phyloP scores from a whole-genome alignment of 2,113 vertebrate genomes.

The Puntigrus tetrazona region DNA sequence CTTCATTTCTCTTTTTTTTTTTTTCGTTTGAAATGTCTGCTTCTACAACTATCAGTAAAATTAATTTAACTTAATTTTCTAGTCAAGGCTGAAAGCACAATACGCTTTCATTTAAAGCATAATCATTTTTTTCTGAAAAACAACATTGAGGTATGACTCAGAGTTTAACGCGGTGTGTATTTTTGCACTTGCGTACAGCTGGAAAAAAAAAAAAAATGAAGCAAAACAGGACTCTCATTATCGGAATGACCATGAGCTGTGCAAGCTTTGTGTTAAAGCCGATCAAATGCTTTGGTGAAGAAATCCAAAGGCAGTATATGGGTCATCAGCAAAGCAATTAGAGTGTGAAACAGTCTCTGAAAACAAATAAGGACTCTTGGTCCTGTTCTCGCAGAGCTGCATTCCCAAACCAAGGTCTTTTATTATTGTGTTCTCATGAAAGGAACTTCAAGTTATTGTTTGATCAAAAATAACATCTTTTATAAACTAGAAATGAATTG shows the following conservation, averaged over 20 bases:
- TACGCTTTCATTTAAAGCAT: neutral
- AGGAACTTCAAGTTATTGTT: neutral
- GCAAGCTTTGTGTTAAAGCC: conserved; percentile 23
- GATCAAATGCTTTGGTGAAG: conserved; percentile 34
- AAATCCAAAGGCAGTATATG: conserved; percentile 39
- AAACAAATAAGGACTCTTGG: conserved; percentile 30
- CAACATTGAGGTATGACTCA: neutral
- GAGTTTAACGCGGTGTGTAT: neutral
- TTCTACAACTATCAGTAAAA: neutral
- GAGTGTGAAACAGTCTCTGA: conserved; percentile 17
- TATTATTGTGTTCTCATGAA: neutral
- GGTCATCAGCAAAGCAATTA: conserved; percentile 26
- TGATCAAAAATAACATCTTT: conserved; percentile 7
- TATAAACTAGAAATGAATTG: neutral
- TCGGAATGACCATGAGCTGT: conserved; percentile 24
- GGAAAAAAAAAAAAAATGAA: conserved; percentile 2
- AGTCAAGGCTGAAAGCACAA: neutral
- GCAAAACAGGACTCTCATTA: conserved; percentile 11
- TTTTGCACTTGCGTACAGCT: neutral
- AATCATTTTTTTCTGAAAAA: neutral
- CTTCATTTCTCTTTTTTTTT: neutral
- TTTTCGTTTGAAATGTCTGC: neutral
- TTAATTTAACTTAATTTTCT: neutral
- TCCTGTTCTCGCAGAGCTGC: neutral
- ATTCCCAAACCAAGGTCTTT: conserved; percentile 30